Evolutionary conservation across 2,888 invertebrate species (phyloP).

Genomic region (Fabriciana adippe): DNA sequence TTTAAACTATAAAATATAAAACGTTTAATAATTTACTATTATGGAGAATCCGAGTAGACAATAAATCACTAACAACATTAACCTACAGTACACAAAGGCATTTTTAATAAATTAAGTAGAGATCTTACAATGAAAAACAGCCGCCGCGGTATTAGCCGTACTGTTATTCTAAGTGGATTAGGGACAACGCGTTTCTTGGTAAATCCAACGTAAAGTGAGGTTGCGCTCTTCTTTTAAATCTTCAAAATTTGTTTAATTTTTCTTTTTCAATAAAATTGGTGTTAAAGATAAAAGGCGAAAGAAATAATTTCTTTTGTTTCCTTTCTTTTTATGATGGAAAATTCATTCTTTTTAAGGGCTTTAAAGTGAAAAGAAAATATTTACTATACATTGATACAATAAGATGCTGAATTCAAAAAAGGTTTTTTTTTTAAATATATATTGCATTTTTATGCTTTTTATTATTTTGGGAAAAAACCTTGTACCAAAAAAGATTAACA

Average conservation of each 20-base stretch:
- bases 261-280: slow-evolving; percentile 14
- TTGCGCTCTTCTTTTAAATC: slow-evolving; percentile 55
- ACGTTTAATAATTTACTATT: not conserved
- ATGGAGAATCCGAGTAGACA: not conserved
- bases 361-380: too few relatives aligned
- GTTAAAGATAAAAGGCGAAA: not conserved
- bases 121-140: slow-evolving; percentile 68
- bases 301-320: not conserved
- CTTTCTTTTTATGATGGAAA: too few relatives aligned
- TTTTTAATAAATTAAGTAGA: slow-evolving; percentile 57
- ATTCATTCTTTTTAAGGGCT: too few relatives aligned
- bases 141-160: slow-evolving; percentile 62
- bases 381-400: too few relatives aligned
- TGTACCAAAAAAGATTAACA: too few relatives aligned
- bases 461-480: too few relatives aligned
- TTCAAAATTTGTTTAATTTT: slow-evolving; percentile 32
- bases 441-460: too few relatives aligned
- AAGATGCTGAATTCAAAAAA: too few relatives aligned
- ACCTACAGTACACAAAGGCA: slow-evolving; percentile 4
- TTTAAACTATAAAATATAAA: not conserved
- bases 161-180: slow-evolving; percentile 81
- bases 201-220: slow-evolving; percentile 73
- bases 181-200: slow-evolving; percentile 76
- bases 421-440: too few relatives aligned
- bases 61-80: slow-evolving; percentile 20